Evolutionary conservation across 1,140 invertebrate species (phyloP).

Genomic region (Zophobas morio): DNA sequence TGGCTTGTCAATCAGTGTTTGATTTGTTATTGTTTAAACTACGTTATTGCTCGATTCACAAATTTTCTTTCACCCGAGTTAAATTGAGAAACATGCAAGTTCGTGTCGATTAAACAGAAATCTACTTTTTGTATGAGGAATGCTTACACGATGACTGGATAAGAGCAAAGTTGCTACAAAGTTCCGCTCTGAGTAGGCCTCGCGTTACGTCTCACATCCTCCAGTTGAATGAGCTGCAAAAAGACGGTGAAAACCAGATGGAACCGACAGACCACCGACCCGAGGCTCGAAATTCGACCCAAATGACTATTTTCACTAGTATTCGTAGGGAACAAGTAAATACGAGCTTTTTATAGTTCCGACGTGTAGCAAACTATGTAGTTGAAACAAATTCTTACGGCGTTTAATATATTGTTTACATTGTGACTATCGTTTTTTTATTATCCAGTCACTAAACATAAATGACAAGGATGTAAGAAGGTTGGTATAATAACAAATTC

Average conservation of each 20-base stretch:
- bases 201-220: slow-evolving; percentile 70
- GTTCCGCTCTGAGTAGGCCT: slow-evolving; percentile 51
- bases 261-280: background rate
- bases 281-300: too few species aligned
- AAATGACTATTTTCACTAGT: too few species aligned
- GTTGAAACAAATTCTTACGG: too few species aligned
- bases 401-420: too few species aligned
- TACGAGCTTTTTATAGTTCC: too few species aligned
- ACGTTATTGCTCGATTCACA: slow-evolving; percentile 32
- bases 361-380: too few species aligned
- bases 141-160: slow-evolving; percentile 35
- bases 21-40: slow-evolving; percentile 32
- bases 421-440: too few species aligned
- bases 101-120: slow-evolving; percentile 28
- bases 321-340: too few species aligned
- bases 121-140: slow-evolving; percentile 21
- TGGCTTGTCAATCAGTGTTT: slow-evolving; percentile 29
- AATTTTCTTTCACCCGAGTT: slow-evolving; percentile 3
- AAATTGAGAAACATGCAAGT: slow-evolving; percentile 40
- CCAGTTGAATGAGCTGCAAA: slow-evolving; percentile 75
- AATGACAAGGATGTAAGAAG: too few species aligned
- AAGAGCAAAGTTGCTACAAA: slow-evolving; percentile 41
- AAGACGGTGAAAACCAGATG: slow-evolving; percentile 22
- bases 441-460: too few species aligned
- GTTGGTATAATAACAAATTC: too few species aligned